Conservation (phyloP, 2,113 vertebrate genomes). For the Seriola quinqueradiata region DNA sequence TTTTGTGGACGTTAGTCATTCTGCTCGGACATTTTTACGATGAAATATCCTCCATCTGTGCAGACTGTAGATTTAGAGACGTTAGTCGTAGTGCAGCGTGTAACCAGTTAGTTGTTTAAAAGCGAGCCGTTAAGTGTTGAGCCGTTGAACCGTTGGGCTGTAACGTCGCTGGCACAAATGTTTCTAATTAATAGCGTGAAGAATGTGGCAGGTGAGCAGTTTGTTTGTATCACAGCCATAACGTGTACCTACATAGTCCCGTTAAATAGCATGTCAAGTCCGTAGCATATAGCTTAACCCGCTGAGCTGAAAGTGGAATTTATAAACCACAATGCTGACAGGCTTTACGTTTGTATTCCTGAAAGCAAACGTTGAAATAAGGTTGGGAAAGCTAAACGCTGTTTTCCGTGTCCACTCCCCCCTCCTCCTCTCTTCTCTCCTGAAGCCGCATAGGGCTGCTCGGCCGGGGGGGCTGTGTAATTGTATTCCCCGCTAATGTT, state of each 20-base stretch:
- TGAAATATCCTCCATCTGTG: background rate
- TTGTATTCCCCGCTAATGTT: conserved; percentile 94
- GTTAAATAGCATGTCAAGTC: conserved; percentile 39
- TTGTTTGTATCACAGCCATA: conserved; percentile 52
- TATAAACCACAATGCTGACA: conserved; percentile 39
- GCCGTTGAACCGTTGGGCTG: conserved; percentile 10
- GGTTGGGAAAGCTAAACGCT: conserved; percentile 47
- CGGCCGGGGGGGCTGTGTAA: conserved; percentile 84
- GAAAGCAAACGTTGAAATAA: conserved; percentile 39
- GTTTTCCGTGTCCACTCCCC: conserved; percentile 56
- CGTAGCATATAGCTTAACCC: conserved; percentile 30
- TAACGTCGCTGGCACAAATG: conserved; percentile 37
- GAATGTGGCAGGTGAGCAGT: conserved; percentile 71
- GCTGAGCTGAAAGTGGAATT: conserved; percentile 63
- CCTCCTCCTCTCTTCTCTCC: conserved; percentile 35
- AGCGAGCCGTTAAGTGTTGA: background rate
- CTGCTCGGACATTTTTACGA: conserved; percentile 16
- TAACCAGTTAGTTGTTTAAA: background rate
- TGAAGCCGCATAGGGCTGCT: conserved; percentile 79
- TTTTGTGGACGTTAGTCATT: conserved; percentile 20
- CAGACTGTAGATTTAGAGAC: conserved; percentile 3
- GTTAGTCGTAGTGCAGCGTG: background rate
- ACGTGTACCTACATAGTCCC: conserved; percentile 18
- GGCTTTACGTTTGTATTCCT: conserved; percentile 5
- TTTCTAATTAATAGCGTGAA: conserved; percentile 33